phyloP scores from a whole-genome alignment of 2,113 vertebrate genomes.

The Leptocoma aspasia region DNA sequence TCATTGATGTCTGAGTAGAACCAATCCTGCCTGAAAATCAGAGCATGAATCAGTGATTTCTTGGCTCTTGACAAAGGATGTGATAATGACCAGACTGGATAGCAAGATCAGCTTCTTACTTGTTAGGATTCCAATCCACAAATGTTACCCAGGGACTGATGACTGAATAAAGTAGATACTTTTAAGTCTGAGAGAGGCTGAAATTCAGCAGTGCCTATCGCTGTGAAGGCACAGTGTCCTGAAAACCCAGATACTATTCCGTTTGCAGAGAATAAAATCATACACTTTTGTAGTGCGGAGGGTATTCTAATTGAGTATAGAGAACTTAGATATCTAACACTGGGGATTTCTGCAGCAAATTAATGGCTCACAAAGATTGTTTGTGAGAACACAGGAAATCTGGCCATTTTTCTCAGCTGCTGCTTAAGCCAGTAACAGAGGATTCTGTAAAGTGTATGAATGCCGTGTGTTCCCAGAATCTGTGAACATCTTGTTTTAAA shows the following conservation, averaged over 20 bases:
- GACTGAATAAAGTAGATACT: slow-evolving; percentile 62
- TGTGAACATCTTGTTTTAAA: background rate
- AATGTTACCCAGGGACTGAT: slow-evolving; percentile 55
- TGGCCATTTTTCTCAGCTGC: background rate
- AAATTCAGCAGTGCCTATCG: slow-evolving; percentile 13
- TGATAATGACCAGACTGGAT: slow-evolving; percentile 67
- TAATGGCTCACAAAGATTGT: background rate
- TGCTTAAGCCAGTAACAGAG: background rate
- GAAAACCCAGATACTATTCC: slow-evolving; percentile 43
- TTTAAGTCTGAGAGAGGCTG: slow-evolving; percentile 1
- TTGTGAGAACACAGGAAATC: background rate
- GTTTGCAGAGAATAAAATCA: background rate
- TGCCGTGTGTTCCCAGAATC: background rate
- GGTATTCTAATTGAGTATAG: background rate
- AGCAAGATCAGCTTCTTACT: slow-evolving; percentile 59
- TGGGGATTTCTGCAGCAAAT: background rate
- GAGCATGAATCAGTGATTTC: slow-evolving; percentile 71
- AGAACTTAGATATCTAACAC: background rate
- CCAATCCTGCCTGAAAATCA: slow-evolving; percentile 71
- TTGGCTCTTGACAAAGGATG: slow-evolving; percentile 57
- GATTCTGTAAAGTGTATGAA: background rate
- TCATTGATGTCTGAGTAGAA: slow-evolving; percentile 69
- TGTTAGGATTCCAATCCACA: slow-evolving; percentile 52
- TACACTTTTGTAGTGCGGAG: background rate
- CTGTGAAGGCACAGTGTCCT: background rate